Evolutionary conservation across 2,888 invertebrate species (phyloP).

Genomic region (Agonopterix alstromeriana): DNA sequence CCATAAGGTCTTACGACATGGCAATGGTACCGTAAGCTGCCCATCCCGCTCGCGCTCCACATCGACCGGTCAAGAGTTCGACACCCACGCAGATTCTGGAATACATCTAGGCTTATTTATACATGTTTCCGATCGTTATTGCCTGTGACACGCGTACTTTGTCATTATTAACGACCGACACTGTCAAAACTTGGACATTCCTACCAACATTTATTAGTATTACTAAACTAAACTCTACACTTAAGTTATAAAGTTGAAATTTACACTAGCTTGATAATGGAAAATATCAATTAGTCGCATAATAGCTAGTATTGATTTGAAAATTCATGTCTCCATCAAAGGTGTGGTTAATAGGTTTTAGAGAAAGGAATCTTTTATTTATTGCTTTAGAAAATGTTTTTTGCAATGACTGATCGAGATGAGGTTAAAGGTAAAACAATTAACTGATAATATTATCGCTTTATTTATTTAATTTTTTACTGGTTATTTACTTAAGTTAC

Average conservation of each 20-base stretch:
- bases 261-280: background rate
- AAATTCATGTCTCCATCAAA: conserved; percentile 2
- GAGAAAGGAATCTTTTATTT: conserved; percentile 8
- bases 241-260: background rate
- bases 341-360: conserved; percentile 2
- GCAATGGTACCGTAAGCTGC: background rate
- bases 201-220: background rate
- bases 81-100: conserved; percentile 18
- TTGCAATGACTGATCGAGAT: conserved; percentile 1
- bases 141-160: conserved; percentile 15
- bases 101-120: conserved; percentile 9
- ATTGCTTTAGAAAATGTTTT: conserved; percentile 5
- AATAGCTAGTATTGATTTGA: conserved; percentile 2
- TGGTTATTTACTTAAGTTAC: background rate
- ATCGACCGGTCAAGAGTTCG: conserved; percentile 36
- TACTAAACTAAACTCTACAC: background rate
- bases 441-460: conserved; percentile 4
- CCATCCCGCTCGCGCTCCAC: conserved; percentile 2
- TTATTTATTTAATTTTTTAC: conserved; percentile 6
- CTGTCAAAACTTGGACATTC: conserved; percentile 5
- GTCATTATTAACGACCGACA: conserved; percentile 18
- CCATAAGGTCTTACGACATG: too few relatives aligned
- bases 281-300: background rate
- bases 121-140: conserved; percentile 15
- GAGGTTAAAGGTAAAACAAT: conserved; percentile 8